Percentiles rank a stretch among this genome's conserved stretches.
Evolutionary conservation across 2,797 vertebrate genomes (phyloP).

Genomic region (Poecilia picta): DNA sequence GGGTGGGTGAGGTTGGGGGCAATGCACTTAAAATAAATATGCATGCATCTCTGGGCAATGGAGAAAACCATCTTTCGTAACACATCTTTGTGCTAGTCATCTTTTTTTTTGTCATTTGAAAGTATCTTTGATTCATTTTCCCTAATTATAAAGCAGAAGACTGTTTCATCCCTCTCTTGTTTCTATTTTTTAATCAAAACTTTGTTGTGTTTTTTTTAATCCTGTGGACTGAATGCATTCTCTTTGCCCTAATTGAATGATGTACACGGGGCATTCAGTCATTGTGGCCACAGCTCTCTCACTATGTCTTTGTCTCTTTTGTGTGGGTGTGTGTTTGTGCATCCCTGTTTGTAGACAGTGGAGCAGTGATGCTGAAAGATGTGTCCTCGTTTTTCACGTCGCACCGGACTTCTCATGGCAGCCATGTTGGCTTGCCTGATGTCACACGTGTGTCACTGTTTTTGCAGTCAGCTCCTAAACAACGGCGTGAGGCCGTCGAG

Average conservation of each 20-base stretch:
- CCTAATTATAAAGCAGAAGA: slow-evolving; percentile 7
- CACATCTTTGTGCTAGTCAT: neutral
- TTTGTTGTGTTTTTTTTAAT: slow-evolving; percentile 8
- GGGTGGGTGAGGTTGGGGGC: slow-evolving; percentile 17
- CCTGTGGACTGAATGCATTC: slow-evolving; percentile 49
- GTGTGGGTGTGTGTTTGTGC: slow-evolving; percentile 58
- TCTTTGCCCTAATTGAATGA: slow-evolving; percentile 62
- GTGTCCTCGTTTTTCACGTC: slow-evolving; percentile 74
- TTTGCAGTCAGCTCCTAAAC: slow-evolving; percentile 55
- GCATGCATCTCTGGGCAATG: slow-evolving; percentile 38
- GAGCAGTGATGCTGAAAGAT: slow-evolving; percentile 80
- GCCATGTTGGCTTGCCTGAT: slow-evolving; percentile 70
- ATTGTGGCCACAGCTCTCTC: slow-evolving; percentile 43
- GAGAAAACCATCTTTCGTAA: slow-evolving; percentile 47
- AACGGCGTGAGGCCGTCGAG: slow-evolving; percentile 43
- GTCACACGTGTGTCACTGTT: slow-evolving; percentile 68
- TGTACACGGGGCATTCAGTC: slow-evolving; percentile 51
- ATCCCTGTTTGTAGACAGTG: slow-evolving; percentile 65
- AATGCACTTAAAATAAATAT: slow-evolving; percentile 63
- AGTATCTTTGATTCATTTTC: neutral
- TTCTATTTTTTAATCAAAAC: slow-evolving; percentile 2
- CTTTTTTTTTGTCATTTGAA: neutral
- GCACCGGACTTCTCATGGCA: slow-evolving; percentile 61
- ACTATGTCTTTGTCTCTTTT: slow-evolving; percentile 54
- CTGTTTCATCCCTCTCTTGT: slow-evolving; percentile 19